Evolutionary conservation across 2,888 invertebrate species (phyloP), one percentile per base, ranked within the genome.

Genomic region (Anthophora plumipes): DNA sequence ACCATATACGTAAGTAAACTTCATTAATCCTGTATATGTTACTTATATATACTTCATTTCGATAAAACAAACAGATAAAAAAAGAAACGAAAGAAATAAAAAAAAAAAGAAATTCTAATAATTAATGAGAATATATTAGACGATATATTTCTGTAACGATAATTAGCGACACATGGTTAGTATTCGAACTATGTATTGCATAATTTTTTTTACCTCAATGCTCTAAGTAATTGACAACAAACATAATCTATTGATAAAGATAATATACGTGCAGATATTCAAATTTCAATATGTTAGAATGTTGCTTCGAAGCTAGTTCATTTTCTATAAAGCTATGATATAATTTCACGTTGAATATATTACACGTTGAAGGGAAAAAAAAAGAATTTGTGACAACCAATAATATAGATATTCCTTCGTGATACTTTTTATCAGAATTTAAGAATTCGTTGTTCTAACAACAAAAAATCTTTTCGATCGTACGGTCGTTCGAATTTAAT

Each of bases 1-100:
- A 90, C 95, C 96, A 87, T 96, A 96, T 93, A 95, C 95, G 94
- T 95, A 93, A 94, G 94, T 94, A 85, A 6, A n/a, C 69, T 73
- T 70, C 48, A 25, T 9, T n/a, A 5, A 11, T 37, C 6, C 1
- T 31, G 4, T 31, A 31, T 31, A 31, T 31, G 31, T 31, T 31
- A 31, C 1, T 4, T 50, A 20, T 20, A 7, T 22, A 9, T 1
- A 1, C 9, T 37, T n/a, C 37, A 17, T 66, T 66, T 43, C n/a
- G 46, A 37, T 39, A 41, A 20, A 25, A 17, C 12, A 37, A 14
- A 20, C 12, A 6, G 9, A 17, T 6, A 9, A 39, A 39, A 46
- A n/a, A 37, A 39, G 3, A 43, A 17, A 22, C 1, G 14, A 3
- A n/a, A 22, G 8, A 17, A 14, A 2, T 8, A 2, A 39, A 17